These are phyloP conservation scores for Tetramorium bicarinatum DNA, from an alignment of 2,888 invertebrate genomes.

Conservation along the genomic window DNA sequence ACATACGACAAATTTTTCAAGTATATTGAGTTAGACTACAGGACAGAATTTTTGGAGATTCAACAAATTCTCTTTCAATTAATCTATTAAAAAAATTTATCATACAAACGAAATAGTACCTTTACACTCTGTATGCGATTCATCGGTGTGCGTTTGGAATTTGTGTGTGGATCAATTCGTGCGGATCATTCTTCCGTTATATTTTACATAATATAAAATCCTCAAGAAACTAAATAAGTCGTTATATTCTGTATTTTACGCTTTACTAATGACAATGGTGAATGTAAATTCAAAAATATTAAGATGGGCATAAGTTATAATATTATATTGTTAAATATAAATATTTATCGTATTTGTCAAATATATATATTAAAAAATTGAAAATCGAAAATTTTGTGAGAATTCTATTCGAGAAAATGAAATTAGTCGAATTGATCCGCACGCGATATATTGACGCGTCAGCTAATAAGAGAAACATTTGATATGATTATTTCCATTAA, in stretches of 20 bases:
- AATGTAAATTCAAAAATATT: background rate
- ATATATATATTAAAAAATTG: background rate
- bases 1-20: background rate
- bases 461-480: constrained; percentile 4
- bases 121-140: background rate
- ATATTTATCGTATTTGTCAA: too few species aligned
- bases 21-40: background rate
- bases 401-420: too few species aligned
- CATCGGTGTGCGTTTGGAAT: background rate
- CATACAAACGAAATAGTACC: background rate
- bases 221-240: background rate
- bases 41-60: background rate
- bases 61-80: background rate
- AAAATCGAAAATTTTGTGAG: background rate
- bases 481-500: constrained; percentile 11
- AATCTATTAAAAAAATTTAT: background rate
- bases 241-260: background rate
- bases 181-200: background rate
- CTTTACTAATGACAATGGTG: background rate
- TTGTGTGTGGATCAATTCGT: background rate
- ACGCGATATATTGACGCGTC: background rate
- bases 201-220: background rate
- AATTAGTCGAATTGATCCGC: constrained; percentile 22
- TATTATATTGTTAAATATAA: background rate
- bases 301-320: background rate